A percentile compares a stretch with the other conserved stretches of the same genome.
Evolutionary conservation across 2,113 vertebrate species (phyloP).

Genomic region (Brienomyrus longianalis): DNA sequence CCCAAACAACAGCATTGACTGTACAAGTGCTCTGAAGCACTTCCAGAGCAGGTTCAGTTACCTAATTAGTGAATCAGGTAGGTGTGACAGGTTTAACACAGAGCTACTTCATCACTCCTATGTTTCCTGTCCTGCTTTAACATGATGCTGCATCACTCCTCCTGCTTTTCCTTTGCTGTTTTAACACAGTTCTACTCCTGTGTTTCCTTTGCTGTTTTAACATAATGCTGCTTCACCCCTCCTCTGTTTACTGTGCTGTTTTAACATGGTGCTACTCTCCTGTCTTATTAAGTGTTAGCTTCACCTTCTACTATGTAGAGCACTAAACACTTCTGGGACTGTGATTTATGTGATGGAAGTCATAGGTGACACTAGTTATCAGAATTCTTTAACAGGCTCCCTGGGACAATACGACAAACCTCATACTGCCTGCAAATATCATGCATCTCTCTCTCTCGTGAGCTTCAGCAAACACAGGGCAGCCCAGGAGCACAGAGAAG

Average conservation of each 20-base stretch:
- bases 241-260: not conserved
- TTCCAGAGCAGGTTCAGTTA: not conserved
- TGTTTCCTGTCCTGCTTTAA: not conserved
- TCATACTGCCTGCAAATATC: not conserved
- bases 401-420: not conserved
- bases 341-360: not conserved
- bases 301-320: not conserved
- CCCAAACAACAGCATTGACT: not conserved
- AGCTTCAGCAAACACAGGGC: not conserved
- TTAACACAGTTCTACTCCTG: not conserved
- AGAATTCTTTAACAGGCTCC: not conserved
- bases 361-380: not conserved
- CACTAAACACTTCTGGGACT: not conserved
- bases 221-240: not conserved
- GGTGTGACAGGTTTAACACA: not conserved
- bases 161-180: not conserved
- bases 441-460: not conserved
- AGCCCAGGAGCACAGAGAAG: not conserved
- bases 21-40: not conserved
- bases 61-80: not conserved
- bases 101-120: not conserved
- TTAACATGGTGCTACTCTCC: not conserved
- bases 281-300: not conserved
- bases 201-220: not conserved
- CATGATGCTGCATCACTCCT: too few species aligned